Evolutionary conservation across 2,113 vertebrate genomes (phyloP).

Genomic region (Notothenia rossii): DNA sequence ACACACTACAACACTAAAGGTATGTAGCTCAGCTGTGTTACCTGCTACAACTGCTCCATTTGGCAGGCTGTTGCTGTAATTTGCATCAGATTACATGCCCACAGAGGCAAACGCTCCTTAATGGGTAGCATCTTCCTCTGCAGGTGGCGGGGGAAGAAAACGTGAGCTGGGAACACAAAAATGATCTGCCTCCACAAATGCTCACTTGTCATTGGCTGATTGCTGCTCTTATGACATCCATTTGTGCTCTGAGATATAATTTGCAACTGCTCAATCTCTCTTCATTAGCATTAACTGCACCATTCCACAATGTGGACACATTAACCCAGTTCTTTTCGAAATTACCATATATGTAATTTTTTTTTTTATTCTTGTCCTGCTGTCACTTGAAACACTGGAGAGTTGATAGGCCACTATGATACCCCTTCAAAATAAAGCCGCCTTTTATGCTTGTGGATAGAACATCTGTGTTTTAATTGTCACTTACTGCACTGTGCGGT

Average conservation of each 20-base stretch:
- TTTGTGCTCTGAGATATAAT: slow-evolving; percentile 59
- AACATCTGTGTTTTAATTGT: slow-evolving; percentile 41
- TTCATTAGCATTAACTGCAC: slow-evolving; percentile 71
- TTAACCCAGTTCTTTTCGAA: slow-evolving; percentile 76
- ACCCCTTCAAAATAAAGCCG: slow-evolving; percentile 40
- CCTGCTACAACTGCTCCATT: slow-evolving; percentile 44
- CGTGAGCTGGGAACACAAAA: slow-evolving; percentile 43
- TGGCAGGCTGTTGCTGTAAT: slow-evolving; percentile 69
- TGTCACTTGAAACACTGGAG: slow-evolving; percentile 45
- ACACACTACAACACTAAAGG: slow-evolving; percentile 21
- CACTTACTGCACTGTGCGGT: slow-evolving; percentile 18
- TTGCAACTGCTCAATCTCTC: slow-evolving; percentile 48
- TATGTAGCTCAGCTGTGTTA: slow-evolving; percentile 36
- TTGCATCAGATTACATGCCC: slow-evolving; percentile 73
- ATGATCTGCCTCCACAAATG: slow-evolving; percentile 46
- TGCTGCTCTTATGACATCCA: slow-evolving; percentile 68
- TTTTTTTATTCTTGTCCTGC: slow-evolving; percentile 42
- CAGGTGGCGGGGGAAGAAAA: slow-evolving; percentile 65
- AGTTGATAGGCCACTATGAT: slow-evolving; percentile 20
- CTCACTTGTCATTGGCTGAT: slow-evolving; percentile 60
- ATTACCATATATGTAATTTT: slow-evolving; percentile 67
- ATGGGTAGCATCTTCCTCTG: slow-evolving; percentile 66
- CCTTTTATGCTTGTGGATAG: not conserved
- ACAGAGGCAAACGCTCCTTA: slow-evolving; percentile 67
- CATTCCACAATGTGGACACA: slow-evolving; percentile 61